Percentiles rank a stretch among this genome's conserved stretches.
Evolutionary conservation across 2,113 vertebrate species (phyloP).

Genomic region (Cyphomyrus plagiostoma): DNA sequence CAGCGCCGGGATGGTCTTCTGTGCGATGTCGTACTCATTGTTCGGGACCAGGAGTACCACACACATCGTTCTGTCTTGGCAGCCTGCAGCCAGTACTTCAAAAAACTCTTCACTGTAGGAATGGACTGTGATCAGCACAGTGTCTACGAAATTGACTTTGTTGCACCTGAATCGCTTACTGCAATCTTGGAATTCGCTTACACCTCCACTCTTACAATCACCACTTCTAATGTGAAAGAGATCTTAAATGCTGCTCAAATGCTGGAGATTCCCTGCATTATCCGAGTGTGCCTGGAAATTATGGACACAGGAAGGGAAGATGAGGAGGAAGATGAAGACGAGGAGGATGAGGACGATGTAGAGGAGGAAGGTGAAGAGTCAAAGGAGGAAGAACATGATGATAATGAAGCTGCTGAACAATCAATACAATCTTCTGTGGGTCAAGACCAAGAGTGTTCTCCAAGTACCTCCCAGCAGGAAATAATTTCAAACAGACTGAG

Average conservation of each 20-base stretch:
- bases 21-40: constrained; percentile 91
- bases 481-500: constrained; percentile 61
- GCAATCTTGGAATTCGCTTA: constrained; percentile 98
- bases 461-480: constrained; percentile 74
- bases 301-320: constrained; percentile 76
- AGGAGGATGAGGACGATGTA: constrained; percentile 63
- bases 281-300: constrained; percentile 93
- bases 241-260: constrained; percentile 87
- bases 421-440: constrained; percentile 48
- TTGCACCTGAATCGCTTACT: constrained; percentile 86
- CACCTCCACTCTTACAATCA: constrained; percentile 94
- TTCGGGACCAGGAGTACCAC: constrained; percentile 87
- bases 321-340: constrained; percentile 55
- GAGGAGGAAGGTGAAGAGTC: constrained; percentile 75
- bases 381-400: constrained; percentile 59
- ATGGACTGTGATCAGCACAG: constrained; percentile 70
- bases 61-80: constrained; percentile 92
- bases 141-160: constrained; percentile 94
- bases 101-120: constrained; percentile 92
- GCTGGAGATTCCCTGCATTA: constrained; percentile 93
- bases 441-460: constrained; percentile 65
- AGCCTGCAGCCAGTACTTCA: constrained; percentile 97
- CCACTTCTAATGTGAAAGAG: constrained; percentile 84
- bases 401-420: constrained; percentile 70
- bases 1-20: constrained; percentile 86